Percentiles rank a stretch among this genome's conserved stretches.
These are phyloP conservation scores for Aphelenchoides bicaudatus DNA, from an alignment of 2,888 invertebrate genomes.

Conservation along the genomic window DNA sequence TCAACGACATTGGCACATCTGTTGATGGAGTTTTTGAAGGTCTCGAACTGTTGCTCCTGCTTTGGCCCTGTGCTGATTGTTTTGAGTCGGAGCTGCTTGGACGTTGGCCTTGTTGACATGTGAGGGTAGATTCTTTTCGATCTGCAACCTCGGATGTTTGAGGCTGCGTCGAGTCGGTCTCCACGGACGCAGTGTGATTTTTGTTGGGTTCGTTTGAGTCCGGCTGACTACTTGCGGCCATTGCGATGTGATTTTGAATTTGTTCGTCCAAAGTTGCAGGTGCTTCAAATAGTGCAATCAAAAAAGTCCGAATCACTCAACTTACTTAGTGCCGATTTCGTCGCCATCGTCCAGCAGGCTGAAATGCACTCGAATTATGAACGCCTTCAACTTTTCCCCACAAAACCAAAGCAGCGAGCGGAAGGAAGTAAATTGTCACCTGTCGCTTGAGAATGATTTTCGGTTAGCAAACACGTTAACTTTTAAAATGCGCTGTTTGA, in stretches of 20 bases:
- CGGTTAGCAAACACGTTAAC: too few species aligned
- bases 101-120: not conserved
- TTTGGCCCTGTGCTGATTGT: constrained; percentile 4
- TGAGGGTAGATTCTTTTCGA: constrained; percentile 13
- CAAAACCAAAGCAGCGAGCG: not conserved
- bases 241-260: constrained; percentile 32
- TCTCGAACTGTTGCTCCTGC: constrained; percentile 6
- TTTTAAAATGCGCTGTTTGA: too few species aligned
- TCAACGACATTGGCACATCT: constrained; percentile 43
- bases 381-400: not conserved
- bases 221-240: not conserved
- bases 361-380: constrained; percentile 28
- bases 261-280: constrained; percentile 52
- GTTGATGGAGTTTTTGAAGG: constrained; percentile 22
- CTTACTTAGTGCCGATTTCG: constrained; percentile 52
- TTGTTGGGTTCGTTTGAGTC: not conserved
- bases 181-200: not conserved
- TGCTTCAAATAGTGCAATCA: too few species aligned
- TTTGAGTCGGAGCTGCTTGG: constrained; percentile 15
- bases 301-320: too few species aligned
- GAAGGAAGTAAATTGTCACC: too few species aligned
- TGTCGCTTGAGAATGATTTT: too few species aligned
- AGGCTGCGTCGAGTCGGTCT: not conserved
- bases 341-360: constrained; percentile 59
- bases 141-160: not conserved